Conservation (phyloP, 2,797 vertebrate species). For the Xenopus petersii region DNA sequence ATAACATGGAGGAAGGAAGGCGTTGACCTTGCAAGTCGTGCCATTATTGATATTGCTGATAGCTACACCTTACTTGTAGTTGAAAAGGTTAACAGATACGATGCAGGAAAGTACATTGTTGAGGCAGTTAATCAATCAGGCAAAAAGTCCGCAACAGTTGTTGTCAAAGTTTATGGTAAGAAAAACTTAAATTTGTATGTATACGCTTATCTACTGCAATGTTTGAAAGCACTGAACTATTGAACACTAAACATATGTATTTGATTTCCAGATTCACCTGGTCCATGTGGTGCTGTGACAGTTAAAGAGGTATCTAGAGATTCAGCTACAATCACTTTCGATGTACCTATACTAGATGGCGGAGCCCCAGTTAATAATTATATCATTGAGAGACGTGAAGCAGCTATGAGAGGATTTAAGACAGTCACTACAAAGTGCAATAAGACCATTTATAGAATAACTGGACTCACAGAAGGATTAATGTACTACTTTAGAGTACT, state of each 20-base stretch:
- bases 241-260: conserved; percentile 16
- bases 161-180: conserved; percentile 96
- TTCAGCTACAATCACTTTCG: conserved; percentile 89
- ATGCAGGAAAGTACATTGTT: conserved; percentile 92
- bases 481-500: conserved; percentile 96
- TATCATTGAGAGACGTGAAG: conserved; percentile 93
- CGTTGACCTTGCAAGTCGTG: conserved; percentile 85
- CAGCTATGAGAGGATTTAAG: conserved; percentile 97
- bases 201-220: conserved; percentile 1
- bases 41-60: conserved; percentile 88
- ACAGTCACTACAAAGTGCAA: conserved; percentile 93
- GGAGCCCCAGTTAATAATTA: conserved; percentile 95
- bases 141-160: conserved; percentile 88
- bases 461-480: conserved; percentile 87
- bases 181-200: conserved; percentile 25
- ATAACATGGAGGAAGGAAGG: conserved; percentile 91
- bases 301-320: conserved; percentile 92
- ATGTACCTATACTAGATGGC: conserved; percentile 87
- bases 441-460: conserved; percentile 90
- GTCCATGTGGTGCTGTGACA: conserved; percentile 84
- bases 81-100: conserved; percentile 94
- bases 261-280: conserved; percentile 84
- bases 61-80: conserved; percentile 87
- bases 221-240: conserved; percentile 8
- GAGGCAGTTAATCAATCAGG: conserved; percentile 93